Conservation (phyloP, 2,888 invertebrate species). For the Tipula lateralis region DNA sequence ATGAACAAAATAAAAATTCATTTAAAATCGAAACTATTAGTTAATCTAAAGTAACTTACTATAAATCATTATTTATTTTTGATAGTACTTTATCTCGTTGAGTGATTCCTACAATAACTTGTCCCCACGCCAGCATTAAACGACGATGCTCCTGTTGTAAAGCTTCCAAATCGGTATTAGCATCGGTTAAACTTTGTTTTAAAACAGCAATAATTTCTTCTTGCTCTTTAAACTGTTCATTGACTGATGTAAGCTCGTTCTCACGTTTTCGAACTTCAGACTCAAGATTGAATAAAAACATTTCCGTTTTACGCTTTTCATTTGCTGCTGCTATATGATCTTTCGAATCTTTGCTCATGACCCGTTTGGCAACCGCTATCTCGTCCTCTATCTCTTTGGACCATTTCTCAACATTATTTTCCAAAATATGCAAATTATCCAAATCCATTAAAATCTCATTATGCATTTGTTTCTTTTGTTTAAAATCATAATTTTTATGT, state of each 20-base stretch:
- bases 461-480: conserved; percentile 41
- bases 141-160: conserved; percentile 65
- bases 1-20: conserved; percentile 36
- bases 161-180: conserved; percentile 68
- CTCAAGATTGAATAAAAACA: conserved; percentile 62
- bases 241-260: conserved; percentile 58
- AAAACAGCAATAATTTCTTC: conserved; percentile 57
- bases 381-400: conserved; percentile 45
- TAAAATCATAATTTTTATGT: conserved; percentile 39
- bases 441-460: conserved; percentile 43
- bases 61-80: conserved; percentile 57
- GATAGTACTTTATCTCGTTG: conserved; percentile 63
- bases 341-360: conserved; percentile 45
- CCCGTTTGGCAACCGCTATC: conserved; percentile 45
- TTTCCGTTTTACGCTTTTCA: conserved; percentile 52
- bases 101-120: conserved; percentile 64
- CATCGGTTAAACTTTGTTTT: conserved; percentile 58
- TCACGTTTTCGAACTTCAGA: conserved; percentile 68
- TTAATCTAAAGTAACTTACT: conserved; percentile 46
- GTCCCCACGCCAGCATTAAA: conserved; percentile 68
- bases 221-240: conserved; percentile 62
- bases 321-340: conserved; percentile 46
- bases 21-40: conserved; percentile 31
- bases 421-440: conserved; percentile 42
- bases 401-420: conserved; percentile 46